Base-by-base conservation (phyloP, 2,888 invertebrate species). In the Drosophila mimetica region DNA sequence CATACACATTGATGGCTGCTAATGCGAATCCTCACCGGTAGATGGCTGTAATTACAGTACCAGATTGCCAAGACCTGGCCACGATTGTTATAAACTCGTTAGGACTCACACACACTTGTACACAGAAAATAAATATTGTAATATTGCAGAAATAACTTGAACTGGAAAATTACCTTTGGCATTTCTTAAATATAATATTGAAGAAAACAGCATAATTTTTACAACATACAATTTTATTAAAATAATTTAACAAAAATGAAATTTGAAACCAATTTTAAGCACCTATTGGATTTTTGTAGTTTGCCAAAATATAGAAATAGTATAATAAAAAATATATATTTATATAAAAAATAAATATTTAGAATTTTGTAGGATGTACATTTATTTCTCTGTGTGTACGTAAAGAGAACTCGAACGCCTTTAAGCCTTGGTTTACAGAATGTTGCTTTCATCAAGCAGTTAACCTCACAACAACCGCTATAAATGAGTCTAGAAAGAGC, bases 21-120 rank as follows among this genome's bases (percentile, higher is more conserved):
- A 70, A 67, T 72, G 71, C 53, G 71, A 63, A 58, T 58, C 36
- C 53, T 25, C 25, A 32, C 44, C 37, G 72, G 30, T 48, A 65
- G 42, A 71, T 65, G 65, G 50, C 53, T 65, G 71, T 72, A 72
- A 72, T 72, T 71, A 71, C 72, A 55, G 72, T 50, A 30, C 72
- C 70, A 70, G 70, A 71, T 70, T 70, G 71, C 71, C 70, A 54
- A 25, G 50, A 42, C 53, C 70, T 34, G 53, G 71, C 53, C 39
- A 53, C 70, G 71, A 71, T 63, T 69, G 74, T 67, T 75, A 73
- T 73, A 69, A 77, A 51, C 80, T 82, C 75, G 75, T 82, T 82
- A 79, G 53, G 61, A 46, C 42, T 39, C 52, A 20, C 16, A 42
- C 20, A 47, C 37, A 61, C 34, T 13, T 18, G 16, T 20, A 53